Evolutionary conservation across 1,140 invertebrate species (phyloP), one percentile per base, ranked within the genome.

Genomic region (Chlorops oryzae): DNA sequence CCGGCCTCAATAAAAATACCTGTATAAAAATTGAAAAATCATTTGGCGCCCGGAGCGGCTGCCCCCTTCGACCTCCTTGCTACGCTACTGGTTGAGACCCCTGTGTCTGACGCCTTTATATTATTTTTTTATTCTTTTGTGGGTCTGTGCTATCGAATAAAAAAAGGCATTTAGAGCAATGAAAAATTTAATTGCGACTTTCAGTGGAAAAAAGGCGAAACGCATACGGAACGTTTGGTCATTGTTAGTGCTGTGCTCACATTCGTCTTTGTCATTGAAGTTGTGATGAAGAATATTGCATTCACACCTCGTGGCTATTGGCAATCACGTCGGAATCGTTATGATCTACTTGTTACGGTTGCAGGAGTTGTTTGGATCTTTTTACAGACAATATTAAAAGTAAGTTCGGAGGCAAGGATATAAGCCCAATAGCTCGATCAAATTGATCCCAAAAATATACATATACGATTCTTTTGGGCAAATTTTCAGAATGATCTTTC

Each of bases 231-330:
- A 63, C 78, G 83, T 38, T 73, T 97, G 54, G 94, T 93, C 24
- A 84, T 87, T 21, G 80, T 96, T 17, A 95, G 92, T 21, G 90
- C 90, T 34, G 78, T 88, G 45, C 80, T 96, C 42, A 91, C 86
- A 22, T 73, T 89, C 55, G 81, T 90, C 41, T 94, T 93, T 75
- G 82, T 90, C n/a, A 78, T 89, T 56, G 88, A 98, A 81, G 94
- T 98, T 27, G 80, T 98, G 15, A 92, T 99, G 84, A 99, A 99
- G 79, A 92, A 92, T 68, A 72, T 72, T 48, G 96, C 96, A n/a
- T 96, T 99, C 74, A 98, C 94, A 25, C 90, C 94, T 49, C 80
- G 88, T 54, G 96, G 97, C 37, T 99, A 99, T 77, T 98, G 96
- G 90, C 96, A 99, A 72, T 97, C 93, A 47, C 78, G 95, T 60